Evolutionary conservation across 2,113 vertebrate species (phyloP), one percentile per base, ranked within the genome.

Genomic region (Caloenas nicobarica): DNA sequence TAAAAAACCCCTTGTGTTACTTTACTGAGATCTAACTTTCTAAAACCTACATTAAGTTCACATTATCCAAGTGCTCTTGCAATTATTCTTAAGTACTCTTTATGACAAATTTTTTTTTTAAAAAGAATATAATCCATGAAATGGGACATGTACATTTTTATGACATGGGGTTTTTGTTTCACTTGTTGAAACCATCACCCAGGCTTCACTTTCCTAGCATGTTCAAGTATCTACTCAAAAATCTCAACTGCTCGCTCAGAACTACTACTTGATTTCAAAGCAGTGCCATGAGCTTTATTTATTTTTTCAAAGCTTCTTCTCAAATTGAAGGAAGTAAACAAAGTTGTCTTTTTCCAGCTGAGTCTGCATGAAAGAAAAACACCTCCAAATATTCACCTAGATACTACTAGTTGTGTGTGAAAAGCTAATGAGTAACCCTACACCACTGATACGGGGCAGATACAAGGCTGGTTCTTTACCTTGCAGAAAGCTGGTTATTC

Each of bases 391-490:
- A 82, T 42, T 81, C 33, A 81, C 31, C 50, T 78, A 56, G 29
- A 22, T 78, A 87, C 48, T 31, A 50, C 33, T 53, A 73, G 57
- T 89, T 80, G 64, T 15, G 22, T 70, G 61, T 88, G 76, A 73
- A 84, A 90, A 50, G 60, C 65, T 89, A 69, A 66, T 24, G 60
- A 89, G 42, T 78, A 77, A 95, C 78, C 94, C 81, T 73, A 60
- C 13, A 83, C 65, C 72, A 86, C 4, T 42, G 76, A 88, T 44
- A 89, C 2, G 69, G 96, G 92, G 96, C 95, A 96, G 91, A 88
- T 79, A 91, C 91, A 93, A 95, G 95, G 95, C 95, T 91, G 48
- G 60, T 87, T 93, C 91, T 96, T 97, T 97, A 97, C 97, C 96
- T 97, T 95, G 95, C 82, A 91, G 92, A 94, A 94, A 97, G 96